Evolutionary conservation across 2,113 vertebrate species (phyloP).

Genomic region (cat (Felis catus)): F.catus_Fca126_mat1.0 CM031426.1:36600001-36600500

Average conservation of each 20-base stretch:
- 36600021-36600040: background rate
- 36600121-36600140: background rate
- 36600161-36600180: conserved; percentile 40
- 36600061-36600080: background rate
- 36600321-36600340: conserved; percentile 61
- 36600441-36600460: background rate
- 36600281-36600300: conserved; percentile 68
- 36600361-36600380: background rate
- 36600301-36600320: conserved; percentile 66
- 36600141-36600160: background rate
- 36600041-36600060: background rate
- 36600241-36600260: conserved; percentile 66
- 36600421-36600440: background rate
- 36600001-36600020: conserved; percentile 21
- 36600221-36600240: conserved; percentile 60
- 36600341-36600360: conserved; percentile 7
- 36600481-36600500: background rate
- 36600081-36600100: background rate
- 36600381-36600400: background rate
- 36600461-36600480: background rate
- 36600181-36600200: conserved; percentile 23
- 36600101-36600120: background rate
- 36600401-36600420: background rate
- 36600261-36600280: conserved; percentile 63
- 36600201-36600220: conserved; percentile 44